A percentile compares a stretch with the other conserved stretches of the same genome.
Evolutionary conservation across 2,888 invertebrate species (phyloP).

Genomic region (Silvanus unidentatus): DNA sequence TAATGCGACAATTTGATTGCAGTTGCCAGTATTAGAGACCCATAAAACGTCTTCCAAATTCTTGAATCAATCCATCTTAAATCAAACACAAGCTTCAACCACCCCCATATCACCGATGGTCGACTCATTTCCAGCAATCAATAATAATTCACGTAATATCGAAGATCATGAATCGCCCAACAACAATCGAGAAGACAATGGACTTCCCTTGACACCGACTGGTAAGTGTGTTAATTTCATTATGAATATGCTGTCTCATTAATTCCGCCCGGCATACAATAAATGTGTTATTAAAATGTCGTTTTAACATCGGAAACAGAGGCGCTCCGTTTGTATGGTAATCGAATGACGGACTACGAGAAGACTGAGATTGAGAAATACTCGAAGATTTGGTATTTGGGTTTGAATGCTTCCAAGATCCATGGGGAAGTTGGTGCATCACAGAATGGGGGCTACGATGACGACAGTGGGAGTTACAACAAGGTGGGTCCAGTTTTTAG

Average conservation of each 20-base stretch:
- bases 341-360: constrained; percentile 84
- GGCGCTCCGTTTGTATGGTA: constrained; percentile 76
- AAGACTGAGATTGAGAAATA: constrained; percentile 85
- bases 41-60: constrained; percentile 40
- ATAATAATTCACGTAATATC: constrained; percentile 38
- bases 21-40: constrained; percentile 43
- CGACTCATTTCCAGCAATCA: constrained; percentile 42
- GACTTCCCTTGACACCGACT: constrained; percentile 41
- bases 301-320: constrained; percentile 50
- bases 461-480: constrained; percentile 90
- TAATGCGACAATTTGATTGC: constrained; percentile 20
- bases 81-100: constrained; percentile 35
- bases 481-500: constrained; percentile 59
- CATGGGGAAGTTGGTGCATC: constrained; percentile 73
- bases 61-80: constrained; percentile 38
- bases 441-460: constrained; percentile 84
- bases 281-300: too few relatives aligned
- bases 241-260: constrained; percentile 7
- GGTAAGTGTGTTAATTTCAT: constrained; percentile 28
- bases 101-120: constrained; percentile 38
- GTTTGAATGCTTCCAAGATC: constrained; percentile 78
- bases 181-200: constrained; percentile 35
- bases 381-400: constrained; percentile 92
- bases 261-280: too few relatives aligned
- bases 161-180: constrained; percentile 37